Base-by-base conservation (phyloP, 2,797 vertebrate species). In the Rhinophrynus dorsalis region DNA sequence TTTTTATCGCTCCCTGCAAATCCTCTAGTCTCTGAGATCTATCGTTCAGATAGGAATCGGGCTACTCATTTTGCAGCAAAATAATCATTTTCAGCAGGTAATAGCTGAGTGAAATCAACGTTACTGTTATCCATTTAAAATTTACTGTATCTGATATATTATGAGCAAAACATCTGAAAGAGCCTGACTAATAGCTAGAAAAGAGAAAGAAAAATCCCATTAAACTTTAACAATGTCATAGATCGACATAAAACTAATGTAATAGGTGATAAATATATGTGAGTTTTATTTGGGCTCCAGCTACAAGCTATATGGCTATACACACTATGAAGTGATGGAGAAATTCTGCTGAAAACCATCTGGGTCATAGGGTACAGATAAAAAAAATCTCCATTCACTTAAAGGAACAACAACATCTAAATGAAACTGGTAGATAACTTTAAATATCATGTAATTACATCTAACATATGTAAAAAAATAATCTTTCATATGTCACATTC, bases 81-180 rank as follows among this genome's bases (percentile, higher is more conserved):
- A 11, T 72, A 57, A 72, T 72, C 68, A 15, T 42, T 55, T 54
- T 33, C 32, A 32, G 15, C 33, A 30, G 37, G 23, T 65, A 64
- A 64, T 57, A 40, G 60, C 42, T 17, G 26, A 13, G 11, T 12
- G 32, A 48, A 38, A 67, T 50, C 9, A 47, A 40, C 30, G 66
- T 13, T 44, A 18, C 23, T 35, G 38, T 63, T 27, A 45, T 62
- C 50, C 67, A 35, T 47, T 60, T 52, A 17, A 51, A 52, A 51
- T 60, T 30, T 45, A 45, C 26, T 12, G 40, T 9, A 21, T 11
- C 20, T 20, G 26, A 42, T 32, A 52, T 29, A 50, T 27, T 17
- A 57, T 38, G 33, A 29, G 21, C 44, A 45, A 55, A 58, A 37
- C 6, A 12, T 38, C 3, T 9, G 13, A 40, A 58, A 27, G 21